A percentile compares a stretch with the other conserved stretches of the same genome.
Evolutionary conservation across 2,797 vertebrate genomes (phyloP).

Genomic region (Rhinella marina): DNA sequence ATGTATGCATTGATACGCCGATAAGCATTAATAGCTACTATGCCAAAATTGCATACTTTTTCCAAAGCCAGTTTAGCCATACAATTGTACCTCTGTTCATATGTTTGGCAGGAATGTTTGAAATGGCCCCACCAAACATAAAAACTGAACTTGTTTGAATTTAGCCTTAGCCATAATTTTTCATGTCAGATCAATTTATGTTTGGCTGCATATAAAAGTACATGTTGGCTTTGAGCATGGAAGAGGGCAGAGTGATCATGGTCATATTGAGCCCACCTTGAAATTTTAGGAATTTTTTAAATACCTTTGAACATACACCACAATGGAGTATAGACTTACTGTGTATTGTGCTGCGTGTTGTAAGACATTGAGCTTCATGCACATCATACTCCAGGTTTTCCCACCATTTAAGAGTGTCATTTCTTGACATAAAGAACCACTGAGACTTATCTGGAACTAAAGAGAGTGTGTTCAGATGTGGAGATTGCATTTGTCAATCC

Average conservation of each 20-base stretch:
- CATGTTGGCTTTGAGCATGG: too few species aligned
- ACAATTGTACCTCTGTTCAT: too few species aligned
- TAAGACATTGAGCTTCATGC: constrained; percentile 72
- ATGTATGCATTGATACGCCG: too few species aligned
- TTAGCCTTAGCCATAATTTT: not conserved
- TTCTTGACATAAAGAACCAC: constrained; percentile 78
- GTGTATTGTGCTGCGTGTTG: constrained; percentile 71
- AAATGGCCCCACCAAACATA: not conserved
- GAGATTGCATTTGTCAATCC: not conserved
- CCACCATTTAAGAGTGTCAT: constrained; percentile 74
- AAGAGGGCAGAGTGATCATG: not conserved
- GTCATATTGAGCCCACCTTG: not conserved
- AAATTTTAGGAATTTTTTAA: not conserved
- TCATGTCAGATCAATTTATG: too few species aligned
- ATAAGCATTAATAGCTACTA: too few species aligned
- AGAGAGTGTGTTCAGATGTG: constrained; percentile 43
- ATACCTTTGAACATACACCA: not conserved
- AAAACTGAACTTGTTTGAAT: not conserved
- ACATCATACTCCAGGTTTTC: constrained; percentile 66
- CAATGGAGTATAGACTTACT: constrained; percentile 65
- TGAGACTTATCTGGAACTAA: constrained; percentile 71
- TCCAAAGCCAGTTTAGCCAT: too few species aligned
- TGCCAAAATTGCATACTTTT: too few species aligned
- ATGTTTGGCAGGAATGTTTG: too few species aligned
- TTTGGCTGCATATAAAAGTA: too few species aligned